These are phyloP conservation scores for Apamea epomidion DNA, from an alignment of 2,888 invertebrate genomes.

Conservation along the genomic window DNA sequence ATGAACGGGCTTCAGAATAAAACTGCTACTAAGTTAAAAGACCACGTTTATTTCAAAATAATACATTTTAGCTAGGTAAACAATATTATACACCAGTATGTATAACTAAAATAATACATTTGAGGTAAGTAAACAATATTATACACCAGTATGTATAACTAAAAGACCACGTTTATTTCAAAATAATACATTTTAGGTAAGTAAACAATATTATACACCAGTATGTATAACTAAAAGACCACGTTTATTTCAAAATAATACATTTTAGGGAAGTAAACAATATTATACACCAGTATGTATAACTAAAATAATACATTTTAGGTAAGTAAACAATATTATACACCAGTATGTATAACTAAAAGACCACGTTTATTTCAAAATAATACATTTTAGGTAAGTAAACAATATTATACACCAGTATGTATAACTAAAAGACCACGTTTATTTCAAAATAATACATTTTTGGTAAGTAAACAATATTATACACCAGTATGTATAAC, in stretches of 20 bases:
- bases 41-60: background rate
- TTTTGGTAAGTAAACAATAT: background rate
- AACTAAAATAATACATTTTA: background rate
- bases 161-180: background rate
- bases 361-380: background rate
- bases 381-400: background rate
- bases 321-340: background rate
- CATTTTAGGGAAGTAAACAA: background rate
- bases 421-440: background rate
- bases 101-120: background rate
- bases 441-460: conserved; percentile 3
- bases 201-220: background rate
- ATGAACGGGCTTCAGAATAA: background rate
- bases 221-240: background rate
- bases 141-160: background rate
- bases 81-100: background rate
- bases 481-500: background rate
- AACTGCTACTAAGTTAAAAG: background rate
- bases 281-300: background rate
- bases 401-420: background rate
- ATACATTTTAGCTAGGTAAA: background rate
- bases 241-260: conserved; percentile 1
- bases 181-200: background rate
- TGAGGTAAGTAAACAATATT: background rate
- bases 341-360: background rate